phyloP scores from a whole-genome alignment of 2,888 invertebrate genomes.

The Volucella bombylans region DNA sequence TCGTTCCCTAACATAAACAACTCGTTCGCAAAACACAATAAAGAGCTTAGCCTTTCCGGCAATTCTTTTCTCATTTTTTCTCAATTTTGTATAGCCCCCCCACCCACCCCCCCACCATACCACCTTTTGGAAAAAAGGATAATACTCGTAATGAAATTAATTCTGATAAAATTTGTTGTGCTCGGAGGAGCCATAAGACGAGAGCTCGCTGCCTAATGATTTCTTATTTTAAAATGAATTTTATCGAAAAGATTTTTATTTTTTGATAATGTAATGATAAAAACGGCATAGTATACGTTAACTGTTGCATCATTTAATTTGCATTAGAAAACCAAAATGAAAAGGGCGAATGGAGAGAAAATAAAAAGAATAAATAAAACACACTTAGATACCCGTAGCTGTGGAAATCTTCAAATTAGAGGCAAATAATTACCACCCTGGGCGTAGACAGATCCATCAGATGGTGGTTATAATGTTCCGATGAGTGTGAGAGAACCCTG shows the following conservation, averaged over 20 bases:
- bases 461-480: constrained; percentile 40
- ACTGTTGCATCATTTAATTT: constrained; percentile 69
- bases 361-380: neutral
- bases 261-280: constrained; percentile 28
- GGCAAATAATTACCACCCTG: constrained; percentile 64
- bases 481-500: constrained; percentile 17
- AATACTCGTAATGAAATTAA: constrained; percentile 56
- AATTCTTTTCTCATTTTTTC: constrained; percentile 13
- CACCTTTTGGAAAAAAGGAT: constrained; percentile 15
- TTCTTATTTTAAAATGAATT: constrained; percentile 63
- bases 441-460: constrained; percentile 56
- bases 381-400: constrained; percentile 28
- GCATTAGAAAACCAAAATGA: constrained; percentile 46
- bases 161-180: constrained; percentile 46
- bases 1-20: neutral
- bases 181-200: neutral
- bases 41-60: neutral
- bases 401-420: constrained; percentile 52
- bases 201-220: neutral
- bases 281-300: constrained; percentile 42
- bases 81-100: constrained; percentile 5
- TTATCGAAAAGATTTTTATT: constrained; percentile 50
- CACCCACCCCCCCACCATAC: too few species aligned
- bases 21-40: constrained; percentile 20
- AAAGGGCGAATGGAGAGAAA: constrained; percentile 3